phyloP scores from a whole-genome alignment of 2,888 invertebrate genomes.

The Latrodectus elegans region DNA sequence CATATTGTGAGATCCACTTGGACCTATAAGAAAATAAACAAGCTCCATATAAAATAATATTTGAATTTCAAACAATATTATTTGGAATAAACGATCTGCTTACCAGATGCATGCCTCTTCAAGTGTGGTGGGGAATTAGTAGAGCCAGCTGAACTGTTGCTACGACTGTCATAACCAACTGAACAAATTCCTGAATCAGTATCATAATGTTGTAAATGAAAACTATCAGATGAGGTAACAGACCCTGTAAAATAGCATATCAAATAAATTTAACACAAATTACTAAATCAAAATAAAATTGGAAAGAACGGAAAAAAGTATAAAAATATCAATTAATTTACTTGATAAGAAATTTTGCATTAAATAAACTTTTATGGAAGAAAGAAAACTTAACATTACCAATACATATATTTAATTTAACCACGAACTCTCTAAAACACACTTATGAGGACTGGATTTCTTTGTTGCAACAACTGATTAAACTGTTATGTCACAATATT shows the following conservation, averaged over 20 bases:
- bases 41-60: neutral
- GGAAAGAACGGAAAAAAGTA: neutral
- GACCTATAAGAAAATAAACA: constrained; percentile 40
- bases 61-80: neutral
- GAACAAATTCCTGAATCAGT: constrained; percentile 75
- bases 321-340: neutral
- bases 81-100: neutral
- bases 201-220: constrained; percentile 72
- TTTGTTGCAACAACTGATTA: too few species aligned
- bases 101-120: constrained; percentile 62
- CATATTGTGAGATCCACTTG: constrained; percentile 44
- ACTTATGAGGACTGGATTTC: too few species aligned
- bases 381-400: too few species aligned
- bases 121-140: constrained; percentile 72
- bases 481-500: too few species aligned
- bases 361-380: too few species aligned
- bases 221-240: constrained; percentile 86
- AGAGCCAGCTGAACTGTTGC: constrained; percentile 73
- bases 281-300: neutral
- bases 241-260: constrained; percentile 79
- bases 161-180: constrained; percentile 74
- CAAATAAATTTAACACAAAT: neutral
- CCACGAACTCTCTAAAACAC: too few species aligned
- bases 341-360: too few species aligned
- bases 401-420: too few species aligned